Evolutionary conservation across 2,888 invertebrate species (phyloP), one percentile per base, ranked within the genome.

Genomic region (Lordiphosa andalusiaca): DNA sequence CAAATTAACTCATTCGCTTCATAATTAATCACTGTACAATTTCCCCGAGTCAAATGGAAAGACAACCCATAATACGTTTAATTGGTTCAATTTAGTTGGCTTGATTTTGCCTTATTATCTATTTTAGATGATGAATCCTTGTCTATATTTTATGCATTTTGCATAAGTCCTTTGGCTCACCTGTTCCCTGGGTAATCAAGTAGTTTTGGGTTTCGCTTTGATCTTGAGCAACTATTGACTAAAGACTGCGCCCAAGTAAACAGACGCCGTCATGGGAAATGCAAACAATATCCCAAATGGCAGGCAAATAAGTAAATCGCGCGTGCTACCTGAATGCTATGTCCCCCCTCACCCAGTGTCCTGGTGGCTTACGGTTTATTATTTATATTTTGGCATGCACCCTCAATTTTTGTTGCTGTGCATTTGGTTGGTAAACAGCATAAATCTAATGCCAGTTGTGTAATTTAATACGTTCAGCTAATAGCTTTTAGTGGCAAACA

Each of bases 141-240:
- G 6, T 7, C 16, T 30, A 10, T 39, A 5, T 47, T 16, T 39
- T 19, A 46, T 67, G 56, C 58, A 69, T 68, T 64, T 63, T 25
- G 35, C 48, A 53, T 72, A 38, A 66, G 39, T 23, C 49, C 51
- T 64, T 77, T 67, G 57, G 38, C 44, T 38, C 74, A 62, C 57
- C 60, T 61, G 61, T 42, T 57, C 38, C 41, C 41, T 39, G 39
- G 56, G 36, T 53, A 66, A 60, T 58, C 53, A 53, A 53, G 49
- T 59, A 60, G 74, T 64, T 76, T 55, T 59, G 41, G 57, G 48
- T 53, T 44, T 54, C 53, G 12, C 80, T 77, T 83, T 83, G 77
- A 77, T 77, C 73, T 80, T 60, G 51, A 61, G 16, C 60, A 53
- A 80, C 62, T 80, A 80, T 83, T 77, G 80, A 83, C 83, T 63